A percentile compares a stretch with the other conserved stretches of the same genome.
These are phyloP conservation scores for Acleris literana DNA, from an alignment of 2,888 invertebrate genomes.

Conservation along the genomic window DNA sequence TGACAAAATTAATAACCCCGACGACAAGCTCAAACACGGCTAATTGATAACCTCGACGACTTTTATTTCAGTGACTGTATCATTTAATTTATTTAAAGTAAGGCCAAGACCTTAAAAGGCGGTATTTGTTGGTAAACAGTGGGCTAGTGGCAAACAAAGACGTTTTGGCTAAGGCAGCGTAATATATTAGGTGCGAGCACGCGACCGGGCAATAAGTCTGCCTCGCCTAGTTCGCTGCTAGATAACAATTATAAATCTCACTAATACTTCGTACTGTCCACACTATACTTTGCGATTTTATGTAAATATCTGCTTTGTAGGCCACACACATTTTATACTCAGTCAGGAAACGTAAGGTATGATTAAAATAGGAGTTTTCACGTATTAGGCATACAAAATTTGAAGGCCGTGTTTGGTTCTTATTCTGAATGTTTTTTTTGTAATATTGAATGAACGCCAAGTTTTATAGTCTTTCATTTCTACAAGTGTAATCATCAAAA, in stretches of 20 bases:
- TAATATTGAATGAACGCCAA: too few relatives aligned
- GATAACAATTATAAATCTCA: slow-evolving; percentile 79
- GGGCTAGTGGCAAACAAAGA: slow-evolving; percentile 70
- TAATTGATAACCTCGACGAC: slow-evolving; percentile 20
- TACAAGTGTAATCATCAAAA: too few relatives aligned
- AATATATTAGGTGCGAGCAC: slow-evolving; percentile 77
- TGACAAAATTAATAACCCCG: neutral
- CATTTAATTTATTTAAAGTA: slow-evolving; percentile 29
- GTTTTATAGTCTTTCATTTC: too few relatives aligned
- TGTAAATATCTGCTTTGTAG: slow-evolving; percentile 36
- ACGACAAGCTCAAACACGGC: slow-evolving; percentile 7
- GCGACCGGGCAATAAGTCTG: slow-evolving; percentile 74
- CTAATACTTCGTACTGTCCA: slow-evolving; percentile 76
- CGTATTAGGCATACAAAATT: too few relatives aligned
- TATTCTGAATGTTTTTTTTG: too few relatives aligned
- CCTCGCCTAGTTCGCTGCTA: slow-evolving; percentile 69
- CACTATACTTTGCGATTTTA: slow-evolving; percentile 54
- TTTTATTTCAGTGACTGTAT: slow-evolving; percentile 12
- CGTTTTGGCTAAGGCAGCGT: slow-evolving; percentile 70
- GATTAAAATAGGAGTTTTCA: too few relatives aligned
- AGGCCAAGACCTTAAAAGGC: slow-evolving; percentile 17
- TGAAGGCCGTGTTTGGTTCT: too few relatives aligned
- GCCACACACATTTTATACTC: neutral
- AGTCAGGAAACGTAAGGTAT: neutral
- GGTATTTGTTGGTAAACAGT: slow-evolving; percentile 69